Conservation (phyloP, 2,797 vertebrate species). For the Garrulus glandarius region DNA sequence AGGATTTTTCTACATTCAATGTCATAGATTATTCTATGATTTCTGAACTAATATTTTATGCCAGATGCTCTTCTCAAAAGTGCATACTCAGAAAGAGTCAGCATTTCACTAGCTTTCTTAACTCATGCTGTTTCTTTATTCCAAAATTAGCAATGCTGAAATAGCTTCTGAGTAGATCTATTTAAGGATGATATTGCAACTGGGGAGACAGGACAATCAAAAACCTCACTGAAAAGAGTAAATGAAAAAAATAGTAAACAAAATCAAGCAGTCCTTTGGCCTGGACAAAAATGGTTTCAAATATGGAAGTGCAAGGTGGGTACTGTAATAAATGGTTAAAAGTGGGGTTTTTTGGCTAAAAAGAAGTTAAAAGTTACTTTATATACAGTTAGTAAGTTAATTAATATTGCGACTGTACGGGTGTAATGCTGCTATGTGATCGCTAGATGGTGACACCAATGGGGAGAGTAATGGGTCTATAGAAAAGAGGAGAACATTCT, state of each 20-base stretch:
- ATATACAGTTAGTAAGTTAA: no score
- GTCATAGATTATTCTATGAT: neutral
- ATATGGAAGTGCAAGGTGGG: neutral
- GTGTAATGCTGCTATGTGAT: no score
- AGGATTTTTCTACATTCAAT: neutral
- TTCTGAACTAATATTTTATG: neutral
- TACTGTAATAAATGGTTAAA: no score
- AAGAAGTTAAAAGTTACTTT: no score
- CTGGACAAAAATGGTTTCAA: neutral
- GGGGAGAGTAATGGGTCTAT: no score
- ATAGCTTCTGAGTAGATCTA: neutral
- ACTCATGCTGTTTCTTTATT: neutral
- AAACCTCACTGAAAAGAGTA: neutral
- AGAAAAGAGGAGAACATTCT: no score
- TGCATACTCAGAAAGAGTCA: neutral
- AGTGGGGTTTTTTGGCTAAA: no score
- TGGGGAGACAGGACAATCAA: neutral
- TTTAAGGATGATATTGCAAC: neutral
- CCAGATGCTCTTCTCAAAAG: neutral
- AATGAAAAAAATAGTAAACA: neutral
- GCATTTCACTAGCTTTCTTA: neutral
- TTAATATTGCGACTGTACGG: no score
- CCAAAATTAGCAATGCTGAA: neutral
- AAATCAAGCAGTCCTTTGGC: neutral
- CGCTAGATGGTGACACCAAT: no score